Conservation (phyloP, 2,113 vertebrate species). For the Pseudonaja textilis region DNA sequence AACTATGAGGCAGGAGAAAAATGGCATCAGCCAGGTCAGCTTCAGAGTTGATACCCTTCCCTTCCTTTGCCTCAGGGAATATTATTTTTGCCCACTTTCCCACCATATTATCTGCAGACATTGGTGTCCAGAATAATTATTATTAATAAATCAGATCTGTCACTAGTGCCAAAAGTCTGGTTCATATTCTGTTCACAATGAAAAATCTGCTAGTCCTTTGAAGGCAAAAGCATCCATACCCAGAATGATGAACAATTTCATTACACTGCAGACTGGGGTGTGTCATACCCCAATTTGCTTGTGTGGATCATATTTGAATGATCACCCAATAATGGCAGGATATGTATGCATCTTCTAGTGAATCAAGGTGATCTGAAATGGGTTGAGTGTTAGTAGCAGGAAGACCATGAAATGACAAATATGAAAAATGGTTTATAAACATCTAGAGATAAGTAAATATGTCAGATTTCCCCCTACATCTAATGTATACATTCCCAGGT, state of each 20-base stretch:
- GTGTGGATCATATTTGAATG: neutral
- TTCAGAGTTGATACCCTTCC: neutral
- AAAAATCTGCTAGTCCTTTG: conserved; percentile 5
- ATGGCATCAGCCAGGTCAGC: no score
- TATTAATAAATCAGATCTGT: conserved; percentile 4
- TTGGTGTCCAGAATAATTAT: conserved; percentile 6
- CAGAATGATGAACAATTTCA: neutral
- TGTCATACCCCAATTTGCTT: neutral
- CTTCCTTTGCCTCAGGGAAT: neutral
- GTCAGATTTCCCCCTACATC: neutral
- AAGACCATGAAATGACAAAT: neutral
- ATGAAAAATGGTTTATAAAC: neutral
- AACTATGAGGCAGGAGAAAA: no score
- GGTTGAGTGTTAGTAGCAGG: neutral
- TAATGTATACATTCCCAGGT: neutral
- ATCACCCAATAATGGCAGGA: neutral
- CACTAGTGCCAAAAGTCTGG: neutral
- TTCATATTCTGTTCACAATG: neutral
- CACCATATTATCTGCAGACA: neutral
- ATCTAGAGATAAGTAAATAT: neutral
- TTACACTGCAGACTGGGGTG: neutral
- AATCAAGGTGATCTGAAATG: neutral
- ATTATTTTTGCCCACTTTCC: neutral
- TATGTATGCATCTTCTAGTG: neutral
- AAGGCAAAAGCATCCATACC: neutral